Percentiles rank a stretch among this genome's conserved stretches.
Conservation (phyloP, 92 coral and sea anemone genomes). For the Ricordea florida region DNA sequence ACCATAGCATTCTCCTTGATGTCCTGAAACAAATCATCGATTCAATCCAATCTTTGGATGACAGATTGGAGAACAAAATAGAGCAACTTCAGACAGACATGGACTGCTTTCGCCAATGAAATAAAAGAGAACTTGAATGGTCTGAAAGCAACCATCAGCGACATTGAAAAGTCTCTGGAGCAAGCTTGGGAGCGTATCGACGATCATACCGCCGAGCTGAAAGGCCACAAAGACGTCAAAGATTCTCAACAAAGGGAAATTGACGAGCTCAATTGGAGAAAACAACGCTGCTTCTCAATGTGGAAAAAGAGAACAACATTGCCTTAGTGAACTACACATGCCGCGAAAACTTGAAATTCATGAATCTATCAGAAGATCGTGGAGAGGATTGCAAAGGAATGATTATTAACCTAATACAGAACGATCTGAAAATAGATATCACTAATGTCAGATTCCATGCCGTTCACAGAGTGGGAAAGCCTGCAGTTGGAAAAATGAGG, state of each 20-base stretch:
- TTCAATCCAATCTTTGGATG: too few relatives aligned
- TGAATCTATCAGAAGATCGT: constrained; percentile 1
- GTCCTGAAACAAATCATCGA: too few relatives aligned
- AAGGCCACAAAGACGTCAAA: constrained; percentile 1
- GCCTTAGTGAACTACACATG: constrained; percentile 2
- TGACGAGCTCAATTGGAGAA: not conserved
- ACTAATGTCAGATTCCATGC: not conserved
- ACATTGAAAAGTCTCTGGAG: not conserved
- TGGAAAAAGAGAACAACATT: constrained; percentile 2
- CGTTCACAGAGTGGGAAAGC: not conserved
- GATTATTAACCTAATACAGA: not conserved
- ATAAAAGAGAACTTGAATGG: not conserved
- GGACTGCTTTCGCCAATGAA: constrained; percentile 2
- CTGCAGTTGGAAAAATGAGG: not conserved
- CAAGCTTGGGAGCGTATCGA: not conserved
- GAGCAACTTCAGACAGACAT: not conserved
- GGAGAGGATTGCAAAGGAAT: not conserved
- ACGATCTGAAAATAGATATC: not conserved
- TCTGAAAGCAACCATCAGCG: not conserved
- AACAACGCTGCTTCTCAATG: not conserved
- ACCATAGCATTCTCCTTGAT: too few relatives aligned
- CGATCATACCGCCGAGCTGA: not conserved
- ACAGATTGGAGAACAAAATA: too few relatives aligned
- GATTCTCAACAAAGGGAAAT: not conserved
- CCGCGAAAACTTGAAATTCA: constrained; percentile 15